Evolutionary conservation across 2,113 vertebrate genomes (phyloP).

Genomic region (Tiliqua scincoides): DNA sequence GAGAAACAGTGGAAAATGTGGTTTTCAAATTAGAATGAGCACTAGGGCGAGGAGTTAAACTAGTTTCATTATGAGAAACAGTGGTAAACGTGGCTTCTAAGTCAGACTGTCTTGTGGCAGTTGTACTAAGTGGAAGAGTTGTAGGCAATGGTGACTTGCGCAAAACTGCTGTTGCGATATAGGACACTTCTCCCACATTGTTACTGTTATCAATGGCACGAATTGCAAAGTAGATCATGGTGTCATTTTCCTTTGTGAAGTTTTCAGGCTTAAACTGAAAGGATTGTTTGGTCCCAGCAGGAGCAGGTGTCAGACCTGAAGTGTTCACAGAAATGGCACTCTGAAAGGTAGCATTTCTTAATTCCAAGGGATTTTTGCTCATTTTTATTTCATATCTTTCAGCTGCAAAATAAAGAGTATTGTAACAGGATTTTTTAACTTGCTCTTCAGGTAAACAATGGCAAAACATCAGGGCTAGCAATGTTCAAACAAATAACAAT

Average conservation of each 20-base stretch:
- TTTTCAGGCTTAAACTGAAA: slow-evolving; percentile 63
- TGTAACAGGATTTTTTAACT: too few relatives aligned
- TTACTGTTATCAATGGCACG: slow-evolving; percentile 36
- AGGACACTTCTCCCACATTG: slow-evolving; percentile 62
- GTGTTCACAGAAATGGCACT: slow-evolving; percentile 51
- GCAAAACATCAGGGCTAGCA: too few relatives aligned
- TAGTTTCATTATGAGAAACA: too few relatives aligned
- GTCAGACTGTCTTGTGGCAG: too few relatives aligned
- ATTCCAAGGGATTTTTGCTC: slow-evolving; percentile 41
- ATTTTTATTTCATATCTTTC: slow-evolving; percentile 71
- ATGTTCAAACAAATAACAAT: too few relatives aligned
- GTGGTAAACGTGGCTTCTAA: too few relatives aligned
- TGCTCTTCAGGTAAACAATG: too few relatives aligned
- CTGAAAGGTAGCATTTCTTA: slow-evolving; percentile 58
- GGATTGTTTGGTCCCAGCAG: slow-evolving; percentile 53
- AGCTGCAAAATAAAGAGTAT: slow-evolving; percentile 62
- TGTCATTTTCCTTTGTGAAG: slow-evolving; percentile 50
- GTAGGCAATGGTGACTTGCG: slow-evolving; percentile 25
- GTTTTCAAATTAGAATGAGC: not conserved
- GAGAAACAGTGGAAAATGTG: not conserved
- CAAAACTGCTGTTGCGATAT: slow-evolving; percentile 57
- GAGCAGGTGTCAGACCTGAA: slow-evolving; percentile 53
- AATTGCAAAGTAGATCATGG: slow-evolving; percentile 60
- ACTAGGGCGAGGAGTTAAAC: too few relatives aligned
- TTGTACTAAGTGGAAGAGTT: not conserved